These are phyloP conservation scores for Ectemnius lituratus DNA, from an alignment of 2,888 invertebrate genomes.

Conservation along the genomic window DNA sequence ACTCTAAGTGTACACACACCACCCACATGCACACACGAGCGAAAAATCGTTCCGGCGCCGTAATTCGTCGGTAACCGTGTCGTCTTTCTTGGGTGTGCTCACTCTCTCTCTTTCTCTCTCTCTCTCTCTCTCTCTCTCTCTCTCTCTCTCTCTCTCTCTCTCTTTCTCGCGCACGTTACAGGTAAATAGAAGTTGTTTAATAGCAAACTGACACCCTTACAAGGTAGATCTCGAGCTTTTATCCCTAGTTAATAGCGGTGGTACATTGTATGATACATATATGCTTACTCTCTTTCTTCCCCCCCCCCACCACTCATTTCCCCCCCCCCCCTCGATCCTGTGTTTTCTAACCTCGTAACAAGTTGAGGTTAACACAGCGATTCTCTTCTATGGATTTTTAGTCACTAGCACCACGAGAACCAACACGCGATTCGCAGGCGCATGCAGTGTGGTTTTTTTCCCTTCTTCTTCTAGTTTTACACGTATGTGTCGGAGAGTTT, in stretches of 20 bases:
- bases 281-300: background rate
- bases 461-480: no score
- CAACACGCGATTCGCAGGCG: constrained; percentile 70
- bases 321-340: no score
- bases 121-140: no score
- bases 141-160: no score
- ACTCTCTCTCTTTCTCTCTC: no score
- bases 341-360: constrained; percentile 62
- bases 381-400: constrained; percentile 61
- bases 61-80: no score
- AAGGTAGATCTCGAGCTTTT: constrained; percentile 68
- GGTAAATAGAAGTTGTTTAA: constrained; percentile 71
- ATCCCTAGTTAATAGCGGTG: constrained; percentile 66
- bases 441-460: constrained; percentile 52
- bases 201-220: constrained; percentile 71
- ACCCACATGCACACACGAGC: no score
- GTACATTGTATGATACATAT: constrained; percentile 58
- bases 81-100: no score
- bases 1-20: no score
- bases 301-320: no score
- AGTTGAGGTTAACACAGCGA: constrained; percentile 66
- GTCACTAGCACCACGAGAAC: constrained; percentile 73
- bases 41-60: no score
- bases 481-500: background rate
- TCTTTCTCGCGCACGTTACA: constrained; percentile 51